Base-by-base conservation (phyloP, 2,888 invertebrate species). In the Aethes cnicana region DNA sequence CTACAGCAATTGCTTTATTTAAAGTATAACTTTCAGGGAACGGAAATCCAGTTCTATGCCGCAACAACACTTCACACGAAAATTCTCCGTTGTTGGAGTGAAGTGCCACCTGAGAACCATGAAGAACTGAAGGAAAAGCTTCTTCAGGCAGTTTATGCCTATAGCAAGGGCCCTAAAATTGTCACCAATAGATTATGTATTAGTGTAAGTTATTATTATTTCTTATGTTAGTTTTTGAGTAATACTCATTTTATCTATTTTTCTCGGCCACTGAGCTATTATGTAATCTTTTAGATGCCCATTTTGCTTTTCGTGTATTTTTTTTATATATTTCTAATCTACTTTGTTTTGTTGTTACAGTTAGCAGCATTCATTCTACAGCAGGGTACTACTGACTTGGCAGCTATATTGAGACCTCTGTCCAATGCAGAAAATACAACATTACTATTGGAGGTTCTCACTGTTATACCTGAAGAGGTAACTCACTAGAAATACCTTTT, bases 11-110 rank as follows among this genome's bases (percentile, higher is more conserved):
- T 30, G n/a, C 18, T 49, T 52, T 23, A 52, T 44, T 28, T 52
- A 43, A 58, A 59, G 57, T 60, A 55, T 53, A 55, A 60, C 55
- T 88, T 91, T 35, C 77, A 97, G 96, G 91, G 92, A 48, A 93
- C 94, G 59, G 97, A 97, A 88, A 95, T 97, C 21, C 97, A 98
- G 81, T 98, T 97, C 84, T 98, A 96, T 90, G 98, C 95, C 47
- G 98, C 98, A 3, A 95, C 95, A 37, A 97, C 97, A 17, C 81
- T 98, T 14, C 96, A 98, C 69, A 93, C 94, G 0, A 98, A 98
- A 80, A 92, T 98, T 42, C 92, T 96, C 64, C 94, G 96, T 72
- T 94, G 94, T 72, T 98, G 97, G 96, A 91, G 92, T 72, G 97
- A 97, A 85, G 92, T 98, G 17, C 97, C 97, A 5, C 89, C 91